A percentile compares a stretch with the other conserved stretches of the same genome.
These are phyloP conservation scores for Odontomachus brunneus DNA, from an alignment of 1,140 invertebrate genomes.

Conservation along the genomic window DNA sequence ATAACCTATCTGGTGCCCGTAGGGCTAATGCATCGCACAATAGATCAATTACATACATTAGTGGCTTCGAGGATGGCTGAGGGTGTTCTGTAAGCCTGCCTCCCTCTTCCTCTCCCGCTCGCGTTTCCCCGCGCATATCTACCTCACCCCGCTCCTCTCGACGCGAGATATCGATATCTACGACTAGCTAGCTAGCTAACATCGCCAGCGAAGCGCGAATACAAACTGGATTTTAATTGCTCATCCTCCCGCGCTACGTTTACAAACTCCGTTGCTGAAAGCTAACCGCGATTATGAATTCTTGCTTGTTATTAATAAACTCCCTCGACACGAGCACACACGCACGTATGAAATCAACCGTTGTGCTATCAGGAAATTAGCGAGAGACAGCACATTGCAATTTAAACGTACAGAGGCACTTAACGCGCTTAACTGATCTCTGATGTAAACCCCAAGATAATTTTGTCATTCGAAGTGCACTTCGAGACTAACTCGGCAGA, in stretches of 20 bases:
- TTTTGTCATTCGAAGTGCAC: constrained; percentile 9
- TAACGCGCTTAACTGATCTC: background rate
- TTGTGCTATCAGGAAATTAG: background rate
- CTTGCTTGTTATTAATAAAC: constrained; percentile 1
- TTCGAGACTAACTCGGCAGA: constrained; percentile 36
- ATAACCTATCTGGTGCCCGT: constrained; percentile 73
- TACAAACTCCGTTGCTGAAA: background rate
- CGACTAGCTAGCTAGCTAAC: constrained; percentile 11
- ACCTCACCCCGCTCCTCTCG: constrained; percentile 10
- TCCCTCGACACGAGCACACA: too few species aligned
- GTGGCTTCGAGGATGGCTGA: constrained; percentile 71
- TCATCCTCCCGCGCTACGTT: constrained; percentile 37
- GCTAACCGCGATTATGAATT: background rate
- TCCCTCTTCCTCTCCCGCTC: constrained; percentile 28
- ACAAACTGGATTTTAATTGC: constrained; percentile 54
- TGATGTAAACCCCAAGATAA: constrained; percentile 9
- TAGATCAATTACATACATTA: constrained; percentile 85
- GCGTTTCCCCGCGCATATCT: background rate
- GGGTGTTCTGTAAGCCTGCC: constrained; percentile 69
- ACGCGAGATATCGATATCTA: constrained; percentile 74
- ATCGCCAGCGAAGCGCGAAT: constrained; percentile 19
- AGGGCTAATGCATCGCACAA: constrained; percentile 83
- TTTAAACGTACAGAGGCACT: background rate
- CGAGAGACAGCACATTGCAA: background rate
- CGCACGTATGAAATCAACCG: background rate